Base-by-base conservation (phyloP, 2,888 invertebrate species). In the Zeuzera pyrina region DNA sequence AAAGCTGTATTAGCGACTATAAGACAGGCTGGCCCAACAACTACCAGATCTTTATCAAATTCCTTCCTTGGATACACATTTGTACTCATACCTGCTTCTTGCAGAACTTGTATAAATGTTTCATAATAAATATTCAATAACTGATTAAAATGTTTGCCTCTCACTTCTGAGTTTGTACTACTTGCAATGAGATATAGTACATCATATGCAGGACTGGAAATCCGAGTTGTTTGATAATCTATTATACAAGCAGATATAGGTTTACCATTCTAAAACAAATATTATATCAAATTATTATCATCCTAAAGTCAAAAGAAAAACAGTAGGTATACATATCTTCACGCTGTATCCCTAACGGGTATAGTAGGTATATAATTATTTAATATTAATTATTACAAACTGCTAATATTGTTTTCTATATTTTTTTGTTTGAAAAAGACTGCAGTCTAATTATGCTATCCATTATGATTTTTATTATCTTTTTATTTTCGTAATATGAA, bases 1-100 rank as follows among this genome's bases (percentile, higher is more conserved):
- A 77, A 30, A 1, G 79, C 74, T 22, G 76, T 77, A 38, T 81
- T 81, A 0, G 71, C 77, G 12, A 70, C 55, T 32, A 78, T 73
- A 5, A 78, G 49, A 41, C 72, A 71, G 6, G 73, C 64, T 8
- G 76, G 73, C 2, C 60, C 63, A 6, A 79, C 72, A 2, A 52
- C 35, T 38, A 52, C 63, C 29, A 81, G 44, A 48, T 81, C 81
- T 14, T 50, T 30, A 2, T 67, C 47, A 39, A 83, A 68, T 39
- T 55, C 52, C 36, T 52, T 35, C 22, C 49, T 58, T 1, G 59
- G 49, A 46, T 79, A 81, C 22, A 66, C 30, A 19, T 32, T 13
- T 12, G 51, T 30, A 3, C 61, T 26, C 1, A 58, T 40, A 3
- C 49, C 45, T 12, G 46, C 49, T 14, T 47, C 32, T 4, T 29